These are phyloP conservation scores for Hemibagrus guttatus DNA, from an alignment of 2,797 vertebrate genomes.

Conservation along the genomic window DNA sequence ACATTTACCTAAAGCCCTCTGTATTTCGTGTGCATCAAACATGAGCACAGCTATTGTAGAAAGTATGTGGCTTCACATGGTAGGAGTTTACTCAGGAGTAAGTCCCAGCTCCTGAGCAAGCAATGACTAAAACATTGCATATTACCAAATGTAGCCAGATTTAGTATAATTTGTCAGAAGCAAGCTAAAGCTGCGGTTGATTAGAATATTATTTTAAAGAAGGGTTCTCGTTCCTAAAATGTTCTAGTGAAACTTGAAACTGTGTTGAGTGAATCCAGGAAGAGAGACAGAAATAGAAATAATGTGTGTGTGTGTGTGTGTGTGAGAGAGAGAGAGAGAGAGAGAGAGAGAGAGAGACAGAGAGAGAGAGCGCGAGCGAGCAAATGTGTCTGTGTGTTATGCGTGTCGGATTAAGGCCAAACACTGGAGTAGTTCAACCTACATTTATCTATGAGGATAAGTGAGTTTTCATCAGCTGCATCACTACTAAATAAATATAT, in stretches of 20 bases:
- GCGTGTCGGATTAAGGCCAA: neutral
- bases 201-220: neutral
- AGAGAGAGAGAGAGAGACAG: too few species aligned
- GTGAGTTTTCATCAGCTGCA: neutral
- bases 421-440: neutral
- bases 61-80: too few species aligned
- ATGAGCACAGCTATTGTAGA: too few species aligned
- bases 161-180: neutral
- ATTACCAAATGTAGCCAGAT: neutral
- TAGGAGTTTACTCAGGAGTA: too few species aligned
- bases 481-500: neutral
- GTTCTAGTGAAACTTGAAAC: slow-evolving; percentile 15
- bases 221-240: neutral
- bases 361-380: neutral
- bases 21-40: too few species aligned
- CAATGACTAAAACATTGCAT: neutral
- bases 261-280: slow-evolving; percentile 15
- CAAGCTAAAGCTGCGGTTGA: neutral
- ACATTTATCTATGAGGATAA: slow-evolving; percentile 1
- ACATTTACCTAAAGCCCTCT: too few species aligned
- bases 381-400: neutral
- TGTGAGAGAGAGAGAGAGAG: too few species aligned
- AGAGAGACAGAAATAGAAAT: slow-evolving; percentile 17
- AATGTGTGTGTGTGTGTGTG: neutral
- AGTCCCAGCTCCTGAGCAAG: neutral